Base-by-base conservation (phyloP, 64 coral and sea anemone species). In the Hydrozoanthus tunicans region DNA sequence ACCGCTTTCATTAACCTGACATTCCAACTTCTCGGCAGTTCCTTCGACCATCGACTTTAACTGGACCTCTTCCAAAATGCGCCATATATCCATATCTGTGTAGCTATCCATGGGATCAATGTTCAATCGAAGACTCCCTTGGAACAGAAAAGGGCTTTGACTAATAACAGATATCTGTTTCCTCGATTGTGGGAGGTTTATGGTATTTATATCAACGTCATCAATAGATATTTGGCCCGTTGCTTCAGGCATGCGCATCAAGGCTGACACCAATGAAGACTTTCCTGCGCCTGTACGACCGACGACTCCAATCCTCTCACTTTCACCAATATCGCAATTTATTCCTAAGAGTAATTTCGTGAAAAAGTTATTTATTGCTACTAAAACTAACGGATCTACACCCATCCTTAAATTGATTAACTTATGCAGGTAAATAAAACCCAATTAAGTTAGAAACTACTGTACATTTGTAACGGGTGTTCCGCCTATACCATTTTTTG, bases 201-300 rank as follows among this genome's bases (percentile, higher is more conserved):
- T 14, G 20, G 55, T 81, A 60, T 59, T 61, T 6, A 93, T 90
- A 23, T 93, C 58, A 14, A 71, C 15, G 15, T 66, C 78, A 62
- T 93, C 92, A 26, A 93, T 90, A 51, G 73, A 63, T 53, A 93
- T 90, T 11, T 63, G 11, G 3, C 92, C 92, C 3, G 26, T 11
- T 64, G 92, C 62, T 1, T 94, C 92, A 3, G 92, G 92, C 92
- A 94, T 90, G 72, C 92, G 67, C 51, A 94, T 62, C 27, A 90
- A 26, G 20, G 92, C 92, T 24, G 79, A 81, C 17, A 90, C 84
- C 43, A 94, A 53, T 32, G 86, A 94, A 0, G 86, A 82, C 53
- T 94, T 93, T 17, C 92, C 92, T 10, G 86, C 92, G 4, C 92
- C 86, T 6, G 86, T 94, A 3, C 92, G 58, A 53, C 92, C 92